These are phyloP conservation scores for Bufotes viridis DNA, from an alignment of 2,797 vertebrate species.

Conservation along the genomic window DNA sequence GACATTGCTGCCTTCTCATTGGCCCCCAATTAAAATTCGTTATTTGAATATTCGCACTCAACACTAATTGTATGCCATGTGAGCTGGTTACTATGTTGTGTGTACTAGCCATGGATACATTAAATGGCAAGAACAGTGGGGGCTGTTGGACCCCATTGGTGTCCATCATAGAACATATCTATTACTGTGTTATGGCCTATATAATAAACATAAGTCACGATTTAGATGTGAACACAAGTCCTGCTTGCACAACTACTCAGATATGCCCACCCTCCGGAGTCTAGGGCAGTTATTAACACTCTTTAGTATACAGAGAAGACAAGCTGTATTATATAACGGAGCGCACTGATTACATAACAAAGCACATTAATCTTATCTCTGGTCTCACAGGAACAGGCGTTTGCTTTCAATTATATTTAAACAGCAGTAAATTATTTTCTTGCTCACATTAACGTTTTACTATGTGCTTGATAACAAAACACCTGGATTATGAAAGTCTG, in stretches of 20 bases:
- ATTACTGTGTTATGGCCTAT: neutral
- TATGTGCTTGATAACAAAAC: neutral
- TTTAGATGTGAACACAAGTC: too few species aligned
- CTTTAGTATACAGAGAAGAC: neutral
- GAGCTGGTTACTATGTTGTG: too few species aligned
- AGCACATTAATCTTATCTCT: neutral
- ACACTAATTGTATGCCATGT: too few species aligned
- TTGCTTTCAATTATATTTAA: slow-evolving; percentile 3
- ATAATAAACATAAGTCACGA: too few species aligned
- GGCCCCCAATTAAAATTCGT: too few species aligned
- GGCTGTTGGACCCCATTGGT: too few species aligned
- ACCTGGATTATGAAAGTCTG: neutral
- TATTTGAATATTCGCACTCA: too few species aligned
- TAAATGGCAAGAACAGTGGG: too few species aligned
- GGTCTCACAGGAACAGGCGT: neutral
- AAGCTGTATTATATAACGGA: neutral
- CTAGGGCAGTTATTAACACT: neutral
- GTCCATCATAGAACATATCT: neutral
- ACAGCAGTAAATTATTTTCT: neutral
- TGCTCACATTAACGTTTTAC: neutral
- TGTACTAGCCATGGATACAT: too few species aligned
- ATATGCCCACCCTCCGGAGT: neutral
- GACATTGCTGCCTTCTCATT: too few species aligned
- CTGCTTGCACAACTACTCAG: too few species aligned
- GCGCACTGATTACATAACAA: neutral